These are phyloP conservation scores for Eucera pruinosa DNA, from an alignment of 2,888 invertebrate species.

Conservation along the genomic window DNA sequence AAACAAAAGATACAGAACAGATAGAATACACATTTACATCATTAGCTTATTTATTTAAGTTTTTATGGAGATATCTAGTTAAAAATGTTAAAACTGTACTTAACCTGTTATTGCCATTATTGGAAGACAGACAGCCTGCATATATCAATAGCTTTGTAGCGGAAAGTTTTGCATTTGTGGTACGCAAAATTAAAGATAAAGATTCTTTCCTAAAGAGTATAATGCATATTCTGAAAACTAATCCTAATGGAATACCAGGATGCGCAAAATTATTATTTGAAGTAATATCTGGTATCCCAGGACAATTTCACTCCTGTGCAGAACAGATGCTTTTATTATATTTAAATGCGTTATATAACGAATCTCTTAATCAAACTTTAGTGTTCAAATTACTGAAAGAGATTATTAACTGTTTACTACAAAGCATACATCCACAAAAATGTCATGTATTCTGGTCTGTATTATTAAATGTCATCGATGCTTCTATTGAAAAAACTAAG, in stretches of 20 bases:
- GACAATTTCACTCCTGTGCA: slow-evolving; percentile 94
- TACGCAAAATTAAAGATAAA: slow-evolving; percentile 93
- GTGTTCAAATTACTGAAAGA: slow-evolving; percentile 89
- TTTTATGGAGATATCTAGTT: slow-evolving; percentile 92
- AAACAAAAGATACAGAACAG: slow-evolving; percentile 92
- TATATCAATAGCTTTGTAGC: slow-evolving; percentile 97
- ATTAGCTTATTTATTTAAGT: slow-evolving; percentile 95
- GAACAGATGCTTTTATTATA: slow-evolving; percentile 89
- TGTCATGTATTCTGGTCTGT: slow-evolving; percentile 89
- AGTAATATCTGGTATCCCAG: slow-evolving; percentile 92
- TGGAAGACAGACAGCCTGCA: slow-evolving; percentile 91
- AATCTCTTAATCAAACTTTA: slow-evolving; percentile 84
- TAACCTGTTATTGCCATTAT: slow-evolving; percentile 89
- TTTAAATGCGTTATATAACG: slow-evolving; percentile 87
- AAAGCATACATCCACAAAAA: slow-evolving; percentile 87
- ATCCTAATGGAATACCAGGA: slow-evolving; percentile 90
- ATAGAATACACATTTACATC: slow-evolving; percentile 94
- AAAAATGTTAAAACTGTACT: slow-evolving; percentile 91
- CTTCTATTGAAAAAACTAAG: slow-evolving; percentile 79
- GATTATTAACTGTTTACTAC: slow-evolving; percentile 88
- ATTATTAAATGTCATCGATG: slow-evolving; percentile 82
- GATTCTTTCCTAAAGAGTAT: slow-evolving; percentile 90
- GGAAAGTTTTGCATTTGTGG: slow-evolving; percentile 97
- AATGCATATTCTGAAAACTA: slow-evolving; percentile 88
- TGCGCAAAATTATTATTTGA: slow-evolving; percentile 95